Conservation (phyloP, 2,113 vertebrate genomes). For the Petromus typicus region DNA sequence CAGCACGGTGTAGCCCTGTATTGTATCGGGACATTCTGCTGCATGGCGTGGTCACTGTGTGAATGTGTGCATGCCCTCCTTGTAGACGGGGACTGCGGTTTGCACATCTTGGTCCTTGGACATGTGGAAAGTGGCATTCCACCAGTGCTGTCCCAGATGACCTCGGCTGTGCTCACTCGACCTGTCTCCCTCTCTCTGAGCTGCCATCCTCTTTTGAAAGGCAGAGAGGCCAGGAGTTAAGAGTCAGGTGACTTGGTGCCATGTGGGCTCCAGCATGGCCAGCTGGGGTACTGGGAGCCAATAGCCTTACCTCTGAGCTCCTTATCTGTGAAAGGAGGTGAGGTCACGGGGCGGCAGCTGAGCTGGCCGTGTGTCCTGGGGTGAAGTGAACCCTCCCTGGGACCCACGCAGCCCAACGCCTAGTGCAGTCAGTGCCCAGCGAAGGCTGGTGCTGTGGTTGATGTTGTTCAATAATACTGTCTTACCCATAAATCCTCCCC, state of each 20-base stretch:
- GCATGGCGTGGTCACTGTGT: conserved; percentile 5
- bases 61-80: background rate
- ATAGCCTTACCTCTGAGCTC: conserved; percentile 16
- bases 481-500: conserved; percentile 60
- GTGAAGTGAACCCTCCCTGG: conserved; percentile 26
- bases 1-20: background rate
- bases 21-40: background rate
- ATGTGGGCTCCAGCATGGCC: background rate
- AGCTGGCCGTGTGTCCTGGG: background rate
- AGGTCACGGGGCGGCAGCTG: background rate
- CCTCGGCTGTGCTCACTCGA: background rate
- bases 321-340: background rate
- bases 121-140: background rate
- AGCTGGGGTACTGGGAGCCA: background rate
- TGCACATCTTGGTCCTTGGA: background rate
- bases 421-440: background rate
- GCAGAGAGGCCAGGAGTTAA: background rate
- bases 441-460: background rate
- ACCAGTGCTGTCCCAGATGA: background rate
- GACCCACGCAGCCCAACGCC: background rate
- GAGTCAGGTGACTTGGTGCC: background rate
- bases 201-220: background rate
- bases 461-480: conserved; percentile 52
- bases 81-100: background rate
- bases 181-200: background rate